phyloP scores from a whole-genome alignment of 2,113 vertebrate genomes.

The Equus przewalskii region DNA sequence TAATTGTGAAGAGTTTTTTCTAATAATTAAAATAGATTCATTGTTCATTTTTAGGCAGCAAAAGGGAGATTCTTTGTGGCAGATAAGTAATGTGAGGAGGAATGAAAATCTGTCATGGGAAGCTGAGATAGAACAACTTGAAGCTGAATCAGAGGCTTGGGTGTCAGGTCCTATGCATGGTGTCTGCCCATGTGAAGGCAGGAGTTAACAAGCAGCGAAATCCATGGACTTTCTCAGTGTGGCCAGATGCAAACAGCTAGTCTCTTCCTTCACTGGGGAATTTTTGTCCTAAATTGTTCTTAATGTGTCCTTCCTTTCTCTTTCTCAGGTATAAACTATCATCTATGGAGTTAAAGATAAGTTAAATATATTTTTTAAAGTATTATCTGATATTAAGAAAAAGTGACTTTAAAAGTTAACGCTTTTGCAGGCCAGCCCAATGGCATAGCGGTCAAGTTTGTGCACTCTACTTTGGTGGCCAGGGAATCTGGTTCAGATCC shows the following conservation, averaged over 20 bases:
- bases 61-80: neutral
- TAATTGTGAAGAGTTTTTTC: neutral
- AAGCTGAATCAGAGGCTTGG: fast-evolving
- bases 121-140: neutral
- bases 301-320: neutral
- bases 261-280: neutral
- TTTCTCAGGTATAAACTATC: neutral
- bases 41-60: neutral
- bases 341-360: neutral
- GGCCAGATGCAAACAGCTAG: neutral
- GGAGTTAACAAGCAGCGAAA: neutral
- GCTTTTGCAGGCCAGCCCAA: neutral
- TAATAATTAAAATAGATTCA: neutral
- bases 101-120: neutral
- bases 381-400: neutral
- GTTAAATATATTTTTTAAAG: neutral
- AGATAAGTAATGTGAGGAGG: neutral
- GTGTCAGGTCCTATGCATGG: fast-evolving
- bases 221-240: fast-evolving
- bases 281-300: neutral
- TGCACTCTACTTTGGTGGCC: too few species aligned
- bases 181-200: fast-evolving
- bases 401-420: neutral
- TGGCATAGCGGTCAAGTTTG: too few species aligned
- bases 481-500: too few species aligned